Conservation (phyloP, 2,113 vertebrate genomes). For the Apteryx mantelli region DNA sequence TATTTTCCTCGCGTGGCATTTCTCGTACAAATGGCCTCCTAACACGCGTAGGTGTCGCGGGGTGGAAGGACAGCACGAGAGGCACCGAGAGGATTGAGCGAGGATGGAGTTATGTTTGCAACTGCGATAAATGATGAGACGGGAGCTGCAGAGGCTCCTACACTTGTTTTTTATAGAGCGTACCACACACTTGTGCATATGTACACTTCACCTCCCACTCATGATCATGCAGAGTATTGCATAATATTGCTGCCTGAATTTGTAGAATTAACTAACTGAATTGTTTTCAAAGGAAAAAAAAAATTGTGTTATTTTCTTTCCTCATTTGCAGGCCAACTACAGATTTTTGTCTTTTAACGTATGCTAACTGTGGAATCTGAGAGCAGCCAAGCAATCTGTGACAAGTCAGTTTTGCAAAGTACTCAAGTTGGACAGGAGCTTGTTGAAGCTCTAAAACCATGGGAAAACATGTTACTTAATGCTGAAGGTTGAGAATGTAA, state of each 20-base stretch:
- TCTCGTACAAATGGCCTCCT: neutral
- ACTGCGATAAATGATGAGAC: neutral
- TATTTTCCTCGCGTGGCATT: neutral
- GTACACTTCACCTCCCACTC: conserved; percentile 14
- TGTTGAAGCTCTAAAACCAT: neutral
- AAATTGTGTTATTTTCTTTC: neutral
- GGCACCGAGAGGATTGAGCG: neutral
- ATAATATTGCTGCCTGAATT: conserved; percentile 23
- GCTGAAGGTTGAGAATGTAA: neutral
- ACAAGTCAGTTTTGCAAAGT: neutral
- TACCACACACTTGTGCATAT: neutral
- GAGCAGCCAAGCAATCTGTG: neutral
- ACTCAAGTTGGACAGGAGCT: neutral
- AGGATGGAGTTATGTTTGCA: neutral
- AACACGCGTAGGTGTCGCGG: rapidly evolving
- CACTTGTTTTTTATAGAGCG: neutral
- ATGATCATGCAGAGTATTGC: neutral
- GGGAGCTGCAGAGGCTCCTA: conserved; percentile 2
- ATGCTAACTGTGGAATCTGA: neutral
- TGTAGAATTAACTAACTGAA: neutral
- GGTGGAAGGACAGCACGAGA: neutral
- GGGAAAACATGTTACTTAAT: neutral
- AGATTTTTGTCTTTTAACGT: neutral
- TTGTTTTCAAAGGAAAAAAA: neutral
- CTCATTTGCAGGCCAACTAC: neutral